Conservation (phyloP, 1,140 invertebrate species). For the Campoletis sonorensis region DNA sequence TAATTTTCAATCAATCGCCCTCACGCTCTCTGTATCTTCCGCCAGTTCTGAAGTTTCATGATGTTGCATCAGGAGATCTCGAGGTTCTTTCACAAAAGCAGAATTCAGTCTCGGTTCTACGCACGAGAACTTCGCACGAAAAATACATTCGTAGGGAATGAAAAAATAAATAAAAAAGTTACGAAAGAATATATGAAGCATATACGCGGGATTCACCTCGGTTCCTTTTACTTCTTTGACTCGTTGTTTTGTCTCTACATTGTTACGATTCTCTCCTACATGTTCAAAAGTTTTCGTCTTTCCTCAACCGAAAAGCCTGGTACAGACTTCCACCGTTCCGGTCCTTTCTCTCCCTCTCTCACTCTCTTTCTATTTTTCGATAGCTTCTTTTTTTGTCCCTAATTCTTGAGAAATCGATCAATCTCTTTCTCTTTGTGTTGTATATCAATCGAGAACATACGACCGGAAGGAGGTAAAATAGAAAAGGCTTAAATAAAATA, state of each 20-base stretch:
- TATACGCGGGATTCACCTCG: not conserved
- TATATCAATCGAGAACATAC: too few relatives aligned
- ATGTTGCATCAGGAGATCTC: conserved; percentile 9
- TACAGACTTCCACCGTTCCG: not conserved
- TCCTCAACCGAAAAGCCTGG: not conserved
- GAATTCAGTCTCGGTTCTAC: not conserved
- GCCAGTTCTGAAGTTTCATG: not conserved
- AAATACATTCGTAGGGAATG: conserved; percentile 7
- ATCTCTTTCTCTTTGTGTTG: conserved; percentile 24
- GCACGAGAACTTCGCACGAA: conserved; percentile 19
- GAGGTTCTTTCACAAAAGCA: conserved; percentile 31
- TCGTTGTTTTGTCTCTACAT: conserved; percentile 23
- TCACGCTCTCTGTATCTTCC: too few relatives aligned
- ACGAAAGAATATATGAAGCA: conserved; percentile 36
- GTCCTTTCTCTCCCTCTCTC: too few relatives aligned
- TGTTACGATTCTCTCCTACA: not conserved
- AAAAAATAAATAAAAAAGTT: conserved; percentile 26
- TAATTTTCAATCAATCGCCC: too few relatives aligned
- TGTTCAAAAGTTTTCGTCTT: conserved; percentile 24
- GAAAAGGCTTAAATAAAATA: too few relatives aligned
- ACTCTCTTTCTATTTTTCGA: too few relatives aligned
- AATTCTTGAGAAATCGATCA: conserved; percentile 20
- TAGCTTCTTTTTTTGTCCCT: not conserved
- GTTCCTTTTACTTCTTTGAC: conserved; percentile 14
- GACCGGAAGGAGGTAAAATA: not conserved